A percentile compares a stretch with the other conserved stretches of the same genome.
phyloP scores from a whole-genome alignment of 2,113 vertebrate genomes.

The Seriola dumerili region DNA sequence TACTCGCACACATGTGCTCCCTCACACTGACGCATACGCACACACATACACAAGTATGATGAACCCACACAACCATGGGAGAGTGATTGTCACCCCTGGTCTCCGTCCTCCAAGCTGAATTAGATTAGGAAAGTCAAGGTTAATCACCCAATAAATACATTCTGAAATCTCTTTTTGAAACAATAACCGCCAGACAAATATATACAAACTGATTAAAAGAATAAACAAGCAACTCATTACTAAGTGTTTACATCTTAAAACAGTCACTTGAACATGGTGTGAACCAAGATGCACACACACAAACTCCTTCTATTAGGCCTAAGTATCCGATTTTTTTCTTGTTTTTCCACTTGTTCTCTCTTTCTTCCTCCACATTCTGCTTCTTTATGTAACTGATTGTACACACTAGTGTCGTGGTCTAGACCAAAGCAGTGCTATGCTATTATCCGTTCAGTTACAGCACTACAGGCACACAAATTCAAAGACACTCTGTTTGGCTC shows the following conservation, averaged over 20 bases:
- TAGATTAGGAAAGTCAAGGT: slow-evolving; percentile 65
- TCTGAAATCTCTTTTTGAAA: slow-evolving; percentile 77
- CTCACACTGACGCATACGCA: slow-evolving; percentile 24
- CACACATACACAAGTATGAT: slow-evolving; percentile 21
- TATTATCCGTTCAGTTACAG: slow-evolving; percentile 53
- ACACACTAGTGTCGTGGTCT: slow-evolving; percentile 70
- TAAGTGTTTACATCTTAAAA: slow-evolving; percentile 75
- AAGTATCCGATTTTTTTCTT: not conserved
- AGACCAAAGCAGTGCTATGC: slow-evolving; percentile 55
- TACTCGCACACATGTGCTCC: slow-evolving; percentile 52
- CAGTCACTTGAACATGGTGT: slow-evolving; percentile 62
- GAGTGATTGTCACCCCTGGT: slow-evolving; percentile 63
- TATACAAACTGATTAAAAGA: slow-evolving; percentile 74
- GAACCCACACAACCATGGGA: slow-evolving; percentile 40
- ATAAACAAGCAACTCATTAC: slow-evolving; percentile 43
- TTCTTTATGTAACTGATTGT: slow-evolving; percentile 65
- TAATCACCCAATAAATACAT: slow-evolving; percentile 84
- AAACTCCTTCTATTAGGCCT: slow-evolving; percentile 36
- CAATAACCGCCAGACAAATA: slow-evolving; percentile 63
- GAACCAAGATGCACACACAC: slow-evolving; percentile 52
- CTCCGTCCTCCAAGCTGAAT: slow-evolving; percentile 47
- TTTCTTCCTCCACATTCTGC: not conserved
- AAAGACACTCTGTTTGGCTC: slow-evolving; percentile 74
- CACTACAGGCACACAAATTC: slow-evolving; percentile 74
- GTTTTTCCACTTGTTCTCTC: not conserved